Conservation (phyloP, 2,888 invertebrate genomes). For the Eristalis intricaria region DNA sequence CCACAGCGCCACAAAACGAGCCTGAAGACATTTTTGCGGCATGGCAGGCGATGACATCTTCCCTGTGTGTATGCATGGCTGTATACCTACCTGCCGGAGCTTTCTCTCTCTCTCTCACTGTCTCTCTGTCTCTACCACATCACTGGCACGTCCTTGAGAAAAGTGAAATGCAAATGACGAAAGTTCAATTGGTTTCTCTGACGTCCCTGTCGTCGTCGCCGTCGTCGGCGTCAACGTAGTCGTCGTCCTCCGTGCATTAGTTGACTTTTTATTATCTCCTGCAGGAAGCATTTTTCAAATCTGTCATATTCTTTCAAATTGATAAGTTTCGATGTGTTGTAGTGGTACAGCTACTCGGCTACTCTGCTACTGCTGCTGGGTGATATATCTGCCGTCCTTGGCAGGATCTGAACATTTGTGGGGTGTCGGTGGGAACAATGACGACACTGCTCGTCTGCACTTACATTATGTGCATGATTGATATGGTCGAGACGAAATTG, state of each 20-base stretch:
- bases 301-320: slow-evolving; percentile 68
- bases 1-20: slow-evolving; percentile 30
- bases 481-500: slow-evolving; percentile 71
- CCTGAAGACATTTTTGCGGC: slow-evolving; percentile 44
- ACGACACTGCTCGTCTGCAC: slow-evolving; percentile 57
- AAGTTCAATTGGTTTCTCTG: slow-evolving; percentile 67
- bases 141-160: slow-evolving; percentile 19
- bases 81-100: slow-evolving; percentile 13
- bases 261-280: slow-evolving; percentile 70
- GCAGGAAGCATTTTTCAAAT: slow-evolving; percentile 70
- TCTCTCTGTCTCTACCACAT: background rate
- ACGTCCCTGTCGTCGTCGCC: background rate
- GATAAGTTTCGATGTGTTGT: slow-evolving; percentile 64
- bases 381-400: slow-evolving; percentile 42
- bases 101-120: background rate
- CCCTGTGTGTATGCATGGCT: background rate
- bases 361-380: background rate
- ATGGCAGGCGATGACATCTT: slow-evolving; percentile 52
- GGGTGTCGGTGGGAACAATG: slow-evolving; percentile 26
- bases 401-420: slow-evolving; percentile 34
- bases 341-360: background rate
- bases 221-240: slow-evolving; percentile 20
- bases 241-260: slow-evolving; percentile 45
- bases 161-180: slow-evolving; percentile 64
- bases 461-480: slow-evolving; percentile 70